These are phyloP conservation scores for Neomorphus geoffroyi DNA, from an alignment of 2,797 vertebrate species.

Conservation along the genomic window DNA sequence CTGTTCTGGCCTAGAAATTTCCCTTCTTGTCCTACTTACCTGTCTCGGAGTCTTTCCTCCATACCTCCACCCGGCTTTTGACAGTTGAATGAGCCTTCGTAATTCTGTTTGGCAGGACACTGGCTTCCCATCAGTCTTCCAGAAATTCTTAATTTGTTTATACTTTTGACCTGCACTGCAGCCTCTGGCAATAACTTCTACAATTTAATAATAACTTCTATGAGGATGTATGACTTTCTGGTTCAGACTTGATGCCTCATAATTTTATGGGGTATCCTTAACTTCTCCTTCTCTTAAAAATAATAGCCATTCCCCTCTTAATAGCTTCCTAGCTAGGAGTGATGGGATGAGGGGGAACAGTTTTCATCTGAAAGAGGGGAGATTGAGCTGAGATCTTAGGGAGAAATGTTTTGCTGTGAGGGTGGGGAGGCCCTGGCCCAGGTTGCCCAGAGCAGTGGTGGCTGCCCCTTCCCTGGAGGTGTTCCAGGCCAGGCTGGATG, in stretches of 20 bases:
- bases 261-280: background rate
- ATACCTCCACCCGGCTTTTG: background rate
- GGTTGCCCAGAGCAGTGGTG: no score
- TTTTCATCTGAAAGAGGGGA: no score
- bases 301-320: background rate
- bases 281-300: background rate
- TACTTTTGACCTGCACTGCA: slow-evolving; percentile 20
- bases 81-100: background rate
- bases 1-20: background rate
- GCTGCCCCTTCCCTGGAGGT: no score
- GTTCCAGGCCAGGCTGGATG: no score
- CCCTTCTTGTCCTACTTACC: background rate
- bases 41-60: background rate
- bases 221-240: background rate
- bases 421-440: no score
- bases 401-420: no score
- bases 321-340: background rate
- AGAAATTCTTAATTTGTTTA: slow-evolving; percentile 32
- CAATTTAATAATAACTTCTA: background rate
- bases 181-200: background rate
- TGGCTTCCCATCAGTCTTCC: background rate
- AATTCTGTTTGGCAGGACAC: slow-evolving; percentile 20
- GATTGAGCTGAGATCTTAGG: no score
- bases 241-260: background rate
- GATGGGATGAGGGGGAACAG: no score